Base-by-base conservation (phyloP, 2,888 invertebrate species). In the Cephonodes hylas region DNA sequence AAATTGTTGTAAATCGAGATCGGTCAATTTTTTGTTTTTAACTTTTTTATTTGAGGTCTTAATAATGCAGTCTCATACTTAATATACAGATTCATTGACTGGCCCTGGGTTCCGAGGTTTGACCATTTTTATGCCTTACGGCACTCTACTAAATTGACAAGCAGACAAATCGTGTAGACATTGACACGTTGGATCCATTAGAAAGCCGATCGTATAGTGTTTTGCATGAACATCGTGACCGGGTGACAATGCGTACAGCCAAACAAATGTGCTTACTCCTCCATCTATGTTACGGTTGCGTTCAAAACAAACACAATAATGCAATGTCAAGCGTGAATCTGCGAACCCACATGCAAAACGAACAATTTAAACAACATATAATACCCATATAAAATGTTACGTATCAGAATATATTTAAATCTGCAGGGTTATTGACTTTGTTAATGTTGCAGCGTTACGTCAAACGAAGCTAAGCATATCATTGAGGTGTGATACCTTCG, bases 381-480 rank as follows among this genome's bases (percentile, higher is more conserved):
- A 58, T 58, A 42, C 23, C 58, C 53, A 53, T 31, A 25, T 23
- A 53, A 53, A 8, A 8, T 53, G 53, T 53, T 53, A 53, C 48
- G 25, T 53, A 31, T 48, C 23, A 15, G n/a, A 15, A 27, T 48
- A 48, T 53, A 18, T 53, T 53, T 31, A 53, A 53, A 53, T 31
- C 53, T 27, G 53, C 53, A 53, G 53, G 53, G 53, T 53, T 53
- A 53, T 53, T 53, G 53, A 53, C 53, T 18, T 38, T 53, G 53
- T 53, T 67, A 63, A 61, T 70, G 76, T 81, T 87, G 87, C 88
- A 80, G 83, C 83, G 87, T 90, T 90, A 89, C 70, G 85, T 88
- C 88, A 90, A 89, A 88, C 88, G 86, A 91, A 89, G 91, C 91
- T 78, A 91, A 90, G 88, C 89, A 76, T 80, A 79, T 78, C 78